phyloP scores from a whole-genome alignment of 2,113 vertebrate genomes.

The Pomatorhinus ruficollis region DNA sequence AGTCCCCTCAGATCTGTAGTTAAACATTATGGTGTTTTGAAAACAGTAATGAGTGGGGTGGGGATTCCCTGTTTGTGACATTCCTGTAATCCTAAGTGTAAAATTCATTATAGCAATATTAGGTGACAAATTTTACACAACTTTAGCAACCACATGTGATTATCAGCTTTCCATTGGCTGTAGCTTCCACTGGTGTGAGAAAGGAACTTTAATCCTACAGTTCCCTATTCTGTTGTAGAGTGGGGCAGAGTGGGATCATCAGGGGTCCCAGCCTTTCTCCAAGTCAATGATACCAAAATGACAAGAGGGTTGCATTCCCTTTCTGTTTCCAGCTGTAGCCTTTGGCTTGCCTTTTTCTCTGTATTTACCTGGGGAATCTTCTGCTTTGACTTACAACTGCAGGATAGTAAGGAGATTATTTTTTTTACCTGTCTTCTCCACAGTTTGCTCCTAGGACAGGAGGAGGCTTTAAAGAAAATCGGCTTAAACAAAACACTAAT shows the following conservation, averaged over 20 bases:
- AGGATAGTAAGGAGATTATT: background rate
- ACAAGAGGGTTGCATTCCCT: background rate
- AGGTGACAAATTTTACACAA: background rate
- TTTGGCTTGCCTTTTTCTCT: background rate
- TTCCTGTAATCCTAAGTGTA: background rate
- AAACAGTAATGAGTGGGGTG: background rate
- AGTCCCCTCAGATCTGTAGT: background rate
- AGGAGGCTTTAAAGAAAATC: background rate
- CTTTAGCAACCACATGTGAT: background rate
- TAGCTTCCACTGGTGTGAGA: background rate
- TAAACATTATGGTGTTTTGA: background rate
- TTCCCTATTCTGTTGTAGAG: fast-evolving
- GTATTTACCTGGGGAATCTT: background rate
- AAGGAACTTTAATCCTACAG: background rate
- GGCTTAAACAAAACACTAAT: background rate
- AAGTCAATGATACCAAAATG: background rate
- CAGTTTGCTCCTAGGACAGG: background rate
- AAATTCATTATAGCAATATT: background rate
- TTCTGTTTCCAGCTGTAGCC: background rate
- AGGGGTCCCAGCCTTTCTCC: background rate
- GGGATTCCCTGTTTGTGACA: background rate
- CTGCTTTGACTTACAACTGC: background rate
- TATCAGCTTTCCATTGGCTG: background rate
- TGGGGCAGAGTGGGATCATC: background rate
- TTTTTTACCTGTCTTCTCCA: background rate